Evolutionary conservation across 1,140 invertebrate genomes (phyloP).

Genomic region (Oncopodura yosiiana): DNA sequence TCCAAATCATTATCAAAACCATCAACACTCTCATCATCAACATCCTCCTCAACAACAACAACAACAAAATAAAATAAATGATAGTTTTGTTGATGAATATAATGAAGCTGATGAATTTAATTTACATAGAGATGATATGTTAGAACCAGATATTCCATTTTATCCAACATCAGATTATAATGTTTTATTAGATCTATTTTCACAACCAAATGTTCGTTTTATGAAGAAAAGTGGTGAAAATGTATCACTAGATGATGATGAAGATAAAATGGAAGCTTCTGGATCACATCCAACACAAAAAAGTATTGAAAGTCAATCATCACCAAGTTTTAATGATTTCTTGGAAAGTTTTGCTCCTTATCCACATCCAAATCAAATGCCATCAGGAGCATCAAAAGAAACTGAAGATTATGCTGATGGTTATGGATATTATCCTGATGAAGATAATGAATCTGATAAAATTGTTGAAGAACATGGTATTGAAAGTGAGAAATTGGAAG

Average conservation of each 20-base stretch:
- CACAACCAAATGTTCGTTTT: slow-evolving; percentile 5
- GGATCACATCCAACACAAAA: neutral
- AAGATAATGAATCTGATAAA: slow-evolving; percentile 13
- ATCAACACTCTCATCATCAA: neutral
- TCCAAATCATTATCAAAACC: neutral
- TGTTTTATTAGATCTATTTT: slow-evolving; percentile 21
- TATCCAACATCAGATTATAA: slow-evolving; percentile 16
- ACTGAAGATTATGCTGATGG: slow-evolving; percentile 6
- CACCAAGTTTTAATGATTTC: slow-evolving; percentile 7
- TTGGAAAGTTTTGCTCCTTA: slow-evolving; percentile 6
- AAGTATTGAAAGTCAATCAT: neutral
- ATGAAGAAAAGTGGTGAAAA: neutral
- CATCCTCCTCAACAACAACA: neutral
- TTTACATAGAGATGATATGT: neutral
- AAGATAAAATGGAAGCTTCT: slow-evolving; percentile 1
- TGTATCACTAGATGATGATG: neutral
- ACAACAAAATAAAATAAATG: slow-evolving; percentile 2
- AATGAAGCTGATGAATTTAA: neutral
- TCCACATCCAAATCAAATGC: neutral
- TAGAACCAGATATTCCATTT: slow-evolving; percentile 6
- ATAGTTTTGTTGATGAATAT: neutral
- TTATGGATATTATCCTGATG: slow-evolving; percentile 29
- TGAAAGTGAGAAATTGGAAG: slow-evolving; percentile 1
- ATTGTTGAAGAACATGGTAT: slow-evolving; percentile 11
- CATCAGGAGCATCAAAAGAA: neutral